Evolutionary conservation across 2,888 invertebrate genomes (phyloP), one percentile per base, ranked within the genome.

Genomic region (Scrobipalpa costella): DNA sequence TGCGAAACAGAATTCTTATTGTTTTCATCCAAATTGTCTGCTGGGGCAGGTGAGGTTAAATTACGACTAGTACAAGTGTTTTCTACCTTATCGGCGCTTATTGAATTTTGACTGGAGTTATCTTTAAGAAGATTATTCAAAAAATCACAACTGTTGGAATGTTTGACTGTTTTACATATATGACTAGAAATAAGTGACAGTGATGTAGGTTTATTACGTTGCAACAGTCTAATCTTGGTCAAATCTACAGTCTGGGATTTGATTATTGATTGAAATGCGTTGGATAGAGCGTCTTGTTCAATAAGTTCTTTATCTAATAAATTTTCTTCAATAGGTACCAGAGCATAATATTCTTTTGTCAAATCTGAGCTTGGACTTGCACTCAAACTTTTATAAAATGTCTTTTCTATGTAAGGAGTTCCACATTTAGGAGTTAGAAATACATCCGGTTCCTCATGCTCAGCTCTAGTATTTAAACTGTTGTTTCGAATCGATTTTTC

Each of bases 221-320:
- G 79, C 47, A 73, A 66, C 63, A 67, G 69, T 66, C 78, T 76
- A 62, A 71, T 71, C 73, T 80, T 79, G 68, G 73, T 76, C 64
- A 74, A 66, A 67, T 79, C 75, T 63, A 76, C 78, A 64, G 74
- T 70, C 79, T 85, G 86, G 2, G 81, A 75, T 73, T 84, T 84
- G 72, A 85, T 86, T 65, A 92, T 91, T 64, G 86, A 87, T 66
- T 90, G 83, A 78, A 92, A 92, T 58, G 92, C 92, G 75, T 84
- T 83, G 50, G 91, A 90, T 47, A 93, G 80, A 55, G 83, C 88
- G 74, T 92, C 92, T 76, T 92, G 93, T 77, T 93, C 92, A 34
- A 81, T 86, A 17, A 92, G 81, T 76, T 93, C 93, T 73, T 86
- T 88, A 58, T 92, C 92, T 70, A 92, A 74, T 67, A 87, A 77